phyloP scores from a whole-genome alignment of 37 sponge, comb jelly and placozoan species.

The Oopsacas minuta region DNA sequence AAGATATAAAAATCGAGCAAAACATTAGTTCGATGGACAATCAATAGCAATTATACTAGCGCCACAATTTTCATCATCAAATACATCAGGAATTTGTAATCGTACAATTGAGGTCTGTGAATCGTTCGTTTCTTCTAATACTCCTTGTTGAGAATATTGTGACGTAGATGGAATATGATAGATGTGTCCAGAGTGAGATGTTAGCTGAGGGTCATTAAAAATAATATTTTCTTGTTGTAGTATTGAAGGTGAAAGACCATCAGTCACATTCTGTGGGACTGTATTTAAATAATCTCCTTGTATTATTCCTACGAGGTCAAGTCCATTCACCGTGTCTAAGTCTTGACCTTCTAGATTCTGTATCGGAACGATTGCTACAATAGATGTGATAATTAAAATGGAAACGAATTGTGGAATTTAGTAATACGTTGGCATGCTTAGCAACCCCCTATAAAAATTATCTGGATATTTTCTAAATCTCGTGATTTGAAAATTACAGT shows the following conservation, averaged over 20 bases:
- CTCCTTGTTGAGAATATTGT: not conserved
- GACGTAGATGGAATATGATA: not conserved
- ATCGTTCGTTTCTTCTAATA: not conserved
- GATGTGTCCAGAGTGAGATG: not conserved
- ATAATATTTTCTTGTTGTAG: not conserved
- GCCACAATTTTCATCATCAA: not conserved
- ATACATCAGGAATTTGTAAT: not conserved
- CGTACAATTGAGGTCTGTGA: not conserved
- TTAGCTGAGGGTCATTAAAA: not conserved
- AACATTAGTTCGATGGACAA: not conserved
- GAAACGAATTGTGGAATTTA: too few species aligned
- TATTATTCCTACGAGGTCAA: not conserved
- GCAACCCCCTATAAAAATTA: too few species aligned
- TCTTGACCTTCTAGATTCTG: not conserved
- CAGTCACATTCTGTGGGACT: not conserved
- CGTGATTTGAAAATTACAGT: too few species aligned
- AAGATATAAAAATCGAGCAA: conserved; percentile 5
- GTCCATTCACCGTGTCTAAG: not conserved
- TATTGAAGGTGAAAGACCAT: not conserved
- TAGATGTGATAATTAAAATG: too few species aligned
- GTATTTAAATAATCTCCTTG: not conserved
- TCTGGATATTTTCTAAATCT: too few species aligned
- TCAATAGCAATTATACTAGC: not conserved
- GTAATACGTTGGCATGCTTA: too few species aligned
- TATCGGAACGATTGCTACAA: not conserved